These are phyloP conservation scores for Adelphocoris suturalis DNA, from an alignment of 2,888 invertebrate genomes.

Conservation along the genomic window DNA sequence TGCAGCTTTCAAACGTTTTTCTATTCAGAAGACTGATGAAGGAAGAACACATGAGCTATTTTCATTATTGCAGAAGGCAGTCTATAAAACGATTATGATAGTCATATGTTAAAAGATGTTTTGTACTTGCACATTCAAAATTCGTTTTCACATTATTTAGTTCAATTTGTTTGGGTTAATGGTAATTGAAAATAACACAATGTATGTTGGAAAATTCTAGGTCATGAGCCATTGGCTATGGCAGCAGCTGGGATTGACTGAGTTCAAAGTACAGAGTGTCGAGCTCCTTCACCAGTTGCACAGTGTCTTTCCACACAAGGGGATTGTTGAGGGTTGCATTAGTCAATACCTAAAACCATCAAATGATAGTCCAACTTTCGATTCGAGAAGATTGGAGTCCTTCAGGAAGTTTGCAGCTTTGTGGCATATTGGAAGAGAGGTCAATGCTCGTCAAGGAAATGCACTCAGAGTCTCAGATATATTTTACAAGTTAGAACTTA, in stretches of 20 bases:
- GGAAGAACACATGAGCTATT: no score
- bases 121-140: no score
- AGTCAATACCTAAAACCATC: constrained; percentile 74
- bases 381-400: constrained; percentile 79
- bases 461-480: constrained; percentile 76
- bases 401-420: constrained; percentile 84
- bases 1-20: no score
- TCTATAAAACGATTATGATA: no score
- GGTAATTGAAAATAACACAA: not conserved
- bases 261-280: constrained; percentile 83
- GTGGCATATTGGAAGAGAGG: constrained; percentile 88
- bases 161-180: no score
- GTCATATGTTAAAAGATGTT: no score
- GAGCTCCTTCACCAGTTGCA: constrained; percentile 89
- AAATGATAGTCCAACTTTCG: not conserved
- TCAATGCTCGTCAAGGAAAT: constrained; percentile 79
- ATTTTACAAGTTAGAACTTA: constrained; percentile 82
- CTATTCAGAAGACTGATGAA: no score
- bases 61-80: no score
- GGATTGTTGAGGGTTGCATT: constrained; percentile 84
- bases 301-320: constrained; percentile 82
- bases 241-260: constrained; percentile 84
- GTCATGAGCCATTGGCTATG: constrained; percentile 85
- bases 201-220: constrained; percentile 78
- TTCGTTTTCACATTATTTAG: no score